phyloP scores from a whole-genome alignment of 2,113 vertebrate genomes.

The Puma concolor region DNA sequence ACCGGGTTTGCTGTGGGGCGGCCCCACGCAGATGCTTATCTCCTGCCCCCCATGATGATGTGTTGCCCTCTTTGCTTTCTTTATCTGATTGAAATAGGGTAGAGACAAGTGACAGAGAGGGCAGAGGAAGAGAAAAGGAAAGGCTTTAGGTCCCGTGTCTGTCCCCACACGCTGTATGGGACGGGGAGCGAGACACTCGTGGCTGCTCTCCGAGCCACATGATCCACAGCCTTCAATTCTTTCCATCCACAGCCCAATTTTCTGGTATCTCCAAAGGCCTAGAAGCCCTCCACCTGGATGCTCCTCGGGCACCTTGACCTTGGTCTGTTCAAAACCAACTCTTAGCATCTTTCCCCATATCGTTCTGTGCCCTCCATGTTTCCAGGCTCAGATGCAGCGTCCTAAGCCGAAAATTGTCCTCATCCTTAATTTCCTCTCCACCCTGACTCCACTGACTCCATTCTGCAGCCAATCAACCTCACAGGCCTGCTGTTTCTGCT shows the following conservation, averaged over 20 bases:
- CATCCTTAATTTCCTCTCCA: background rate
- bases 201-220: background rate
- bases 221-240: background rate
- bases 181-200: background rate
- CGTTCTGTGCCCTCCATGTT: background rate
- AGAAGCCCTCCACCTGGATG: background rate
- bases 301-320: background rate
- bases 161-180: accelerated
- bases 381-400: background rate
- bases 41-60: accelerated
- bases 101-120: background rate
- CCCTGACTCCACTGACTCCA: no score
- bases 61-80: background rate
- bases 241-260: background rate
- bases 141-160: background rate
- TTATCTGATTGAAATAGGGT: background rate
- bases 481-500: background rate
- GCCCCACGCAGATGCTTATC: background rate
- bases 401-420: background rate
- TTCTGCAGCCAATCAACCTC: background rate
- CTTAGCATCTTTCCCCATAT: background rate
- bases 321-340: background rate
- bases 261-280: background rate
- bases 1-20: background rate
- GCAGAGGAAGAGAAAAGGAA: background rate